A percentile compares a stretch with the other conserved stretches of the same genome.
phyloP scores from a whole-genome alignment of 1,140 invertebrate genomes.

The Drosophila kepulauana region DNA sequence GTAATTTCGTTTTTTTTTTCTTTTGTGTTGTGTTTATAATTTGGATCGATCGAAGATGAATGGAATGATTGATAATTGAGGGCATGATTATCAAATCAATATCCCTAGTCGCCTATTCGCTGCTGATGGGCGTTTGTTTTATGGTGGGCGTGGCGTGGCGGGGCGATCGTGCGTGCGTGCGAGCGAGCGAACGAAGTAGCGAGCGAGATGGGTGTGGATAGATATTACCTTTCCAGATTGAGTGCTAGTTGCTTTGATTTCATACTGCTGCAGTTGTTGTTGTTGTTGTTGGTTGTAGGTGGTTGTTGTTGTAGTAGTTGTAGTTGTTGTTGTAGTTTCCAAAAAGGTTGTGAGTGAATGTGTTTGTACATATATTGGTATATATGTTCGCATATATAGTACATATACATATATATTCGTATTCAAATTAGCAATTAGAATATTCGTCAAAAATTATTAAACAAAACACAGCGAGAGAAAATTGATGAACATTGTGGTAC shows the following conservation, averaged over 20 bases:
- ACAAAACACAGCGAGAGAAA: slow-evolving; percentile 46
- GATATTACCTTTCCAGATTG: slow-evolving; percentile 80
- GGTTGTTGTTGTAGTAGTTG: slow-evolving; percentile 41
- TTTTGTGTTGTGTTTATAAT: slow-evolving; percentile 2
- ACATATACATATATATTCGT: slow-evolving; percentile 30
- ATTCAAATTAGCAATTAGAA: slow-evolving; percentile 52
- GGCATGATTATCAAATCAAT: slow-evolving; percentile 50
- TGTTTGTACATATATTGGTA: slow-evolving; percentile 20
- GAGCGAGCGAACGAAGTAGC: slow-evolving; percentile 32
- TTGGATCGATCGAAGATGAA: slow-evolving; percentile 20
- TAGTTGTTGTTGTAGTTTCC: slow-evolving; percentile 16
- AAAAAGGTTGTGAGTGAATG: slow-evolving; percentile 37
- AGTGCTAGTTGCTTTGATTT: slow-evolving; percentile 78
- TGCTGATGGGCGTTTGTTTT: slow-evolving; percentile 37
- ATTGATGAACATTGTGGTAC: slow-evolving; percentile 1
- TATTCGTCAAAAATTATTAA: slow-evolving; percentile 42
- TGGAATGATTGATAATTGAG: slow-evolving; percentile 31
- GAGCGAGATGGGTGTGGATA: slow-evolving; percentile 49
- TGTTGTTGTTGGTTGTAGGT: slow-evolving; percentile 31
- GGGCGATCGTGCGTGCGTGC: slow-evolving; percentile 33
- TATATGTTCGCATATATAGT: slow-evolving; percentile 10
- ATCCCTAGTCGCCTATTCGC: slow-evolving; percentile 78
- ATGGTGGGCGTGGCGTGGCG: slow-evolving; percentile 28
- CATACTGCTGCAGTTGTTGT: slow-evolving; percentile 63
- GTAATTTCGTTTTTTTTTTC: neutral